Base-by-base conservation (phyloP, 64 coral and sea anemone genomes). In the Montipora sp. region DNA sequence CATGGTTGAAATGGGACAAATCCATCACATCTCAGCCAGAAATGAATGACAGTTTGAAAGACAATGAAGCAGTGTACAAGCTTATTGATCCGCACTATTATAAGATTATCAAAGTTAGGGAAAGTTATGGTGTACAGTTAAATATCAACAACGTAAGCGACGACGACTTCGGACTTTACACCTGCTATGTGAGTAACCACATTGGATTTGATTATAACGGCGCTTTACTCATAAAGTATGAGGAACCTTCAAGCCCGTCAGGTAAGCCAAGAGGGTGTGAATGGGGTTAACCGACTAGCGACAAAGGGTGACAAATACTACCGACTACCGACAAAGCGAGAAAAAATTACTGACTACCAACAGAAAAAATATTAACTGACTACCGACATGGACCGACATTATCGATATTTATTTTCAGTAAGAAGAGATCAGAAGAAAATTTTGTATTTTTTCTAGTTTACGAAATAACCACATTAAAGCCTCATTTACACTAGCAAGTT, bases 1-100 rank as follows among this genome's bases (percentile, higher is more conserved):
- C 88, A 75, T 98, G 96, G 96, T 67, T 98, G 14, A 95, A 93
- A 53, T 98, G 96, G 96, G 60, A 90, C 13, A 90, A 90, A 59
- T 20, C 84, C 3, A 87, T 90, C 5, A 94, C 76, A 45, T 82
- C 24, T 19, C 88, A 89, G 9, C 92, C 96, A 13, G 19, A 94
- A 5, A 2, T 36, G 27, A 36, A 36, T 5, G 20, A 77, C 1
- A 51, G 82, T 20, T 36, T 20, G 0, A 27, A 15, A 0, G 7
- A 75, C 11, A 50, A 14, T 27, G 87, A 93, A 27, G 87, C 61
- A 57, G 89, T 90, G 20, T 89, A 75, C 44, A 49, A 24, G 10
- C 72, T 93, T 3, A 75, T 95, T 7, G 77, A 95, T 47, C 93
- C 96, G 12, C 70, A 15, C 8, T 80, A 95, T 83, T 98, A 98